A percentile compares a stretch with the other conserved stretches of the same genome.
phyloP scores from a whole-genome alignment of 2,113 vertebrate species.

The Thryonomys swinderianus region DNA sequence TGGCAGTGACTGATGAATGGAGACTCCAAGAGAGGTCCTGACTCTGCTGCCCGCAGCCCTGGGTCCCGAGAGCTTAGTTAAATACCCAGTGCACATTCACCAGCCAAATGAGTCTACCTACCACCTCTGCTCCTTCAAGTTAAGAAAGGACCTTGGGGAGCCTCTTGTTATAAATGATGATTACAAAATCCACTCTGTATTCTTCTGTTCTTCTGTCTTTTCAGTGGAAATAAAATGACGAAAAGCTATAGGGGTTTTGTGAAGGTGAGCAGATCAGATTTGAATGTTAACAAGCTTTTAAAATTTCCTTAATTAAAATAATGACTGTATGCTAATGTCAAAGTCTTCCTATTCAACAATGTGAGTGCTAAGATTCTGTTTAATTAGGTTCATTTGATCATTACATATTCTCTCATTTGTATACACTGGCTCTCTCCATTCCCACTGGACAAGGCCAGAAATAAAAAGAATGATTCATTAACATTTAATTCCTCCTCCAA shows the following conservation, averaged over 20 bases:
- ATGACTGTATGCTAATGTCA: background rate
- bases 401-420: background rate
- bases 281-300: background rate
- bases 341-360: background rate
- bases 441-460: background rate
- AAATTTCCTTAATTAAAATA: slow-evolving; percentile 9
- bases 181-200: background rate
- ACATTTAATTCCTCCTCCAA: background rate
- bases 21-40: background rate
- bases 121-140: background rate
- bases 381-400: background rate
- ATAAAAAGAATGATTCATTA: background rate
- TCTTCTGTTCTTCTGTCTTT: slow-evolving; percentile 1
- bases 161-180: background rate
- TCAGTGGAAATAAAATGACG: background rate
- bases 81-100: background rate
- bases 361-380: background rate
- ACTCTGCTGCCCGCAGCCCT: background rate
- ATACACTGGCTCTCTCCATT: background rate
- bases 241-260: background rate
- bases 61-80: background rate
- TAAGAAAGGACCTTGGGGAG: background rate
- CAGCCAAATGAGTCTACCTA: background rate
- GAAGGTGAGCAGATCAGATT: background rate
- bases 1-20: background rate